Conservation (phyloP, 2,797 vertebrate genomes). For the Eremophila alpestris region DNA sequence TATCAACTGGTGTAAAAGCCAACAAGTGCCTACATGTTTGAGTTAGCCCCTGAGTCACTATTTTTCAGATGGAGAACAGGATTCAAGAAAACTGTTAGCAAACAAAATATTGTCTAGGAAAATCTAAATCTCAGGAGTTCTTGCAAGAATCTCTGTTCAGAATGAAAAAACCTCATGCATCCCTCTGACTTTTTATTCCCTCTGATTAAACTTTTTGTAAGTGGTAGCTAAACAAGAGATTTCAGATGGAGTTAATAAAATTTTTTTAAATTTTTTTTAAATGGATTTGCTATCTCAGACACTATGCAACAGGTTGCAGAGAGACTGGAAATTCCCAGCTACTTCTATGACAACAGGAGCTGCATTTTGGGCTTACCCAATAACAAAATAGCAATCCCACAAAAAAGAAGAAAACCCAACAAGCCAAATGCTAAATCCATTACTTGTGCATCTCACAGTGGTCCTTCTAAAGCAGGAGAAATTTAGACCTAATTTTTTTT, state of each 20-base stretch:
- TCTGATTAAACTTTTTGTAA: background rate
- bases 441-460: background rate
- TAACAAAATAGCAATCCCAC: background rate
- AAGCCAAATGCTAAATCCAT: background rate
- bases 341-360: background rate
- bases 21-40: background rate
- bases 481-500: background rate
- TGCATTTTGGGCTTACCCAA: background rate
- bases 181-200: too few relatives aligned
- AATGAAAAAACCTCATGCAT: background rate
- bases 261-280: background rate
- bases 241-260: background rate
- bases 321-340: background rate
- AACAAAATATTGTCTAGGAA: background rate
- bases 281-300: background rate
- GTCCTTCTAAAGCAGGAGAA: background rate
- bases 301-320: background rate
- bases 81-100: background rate
- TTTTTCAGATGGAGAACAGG: background rate
- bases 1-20: background rate
- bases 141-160: background rate
- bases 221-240: background rate
- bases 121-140: background rate
- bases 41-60: accelerated
- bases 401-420: too few relatives aligned